Conservation (phyloP, 2,797 vertebrate genomes). For the Garrulus glandarius region DNA sequence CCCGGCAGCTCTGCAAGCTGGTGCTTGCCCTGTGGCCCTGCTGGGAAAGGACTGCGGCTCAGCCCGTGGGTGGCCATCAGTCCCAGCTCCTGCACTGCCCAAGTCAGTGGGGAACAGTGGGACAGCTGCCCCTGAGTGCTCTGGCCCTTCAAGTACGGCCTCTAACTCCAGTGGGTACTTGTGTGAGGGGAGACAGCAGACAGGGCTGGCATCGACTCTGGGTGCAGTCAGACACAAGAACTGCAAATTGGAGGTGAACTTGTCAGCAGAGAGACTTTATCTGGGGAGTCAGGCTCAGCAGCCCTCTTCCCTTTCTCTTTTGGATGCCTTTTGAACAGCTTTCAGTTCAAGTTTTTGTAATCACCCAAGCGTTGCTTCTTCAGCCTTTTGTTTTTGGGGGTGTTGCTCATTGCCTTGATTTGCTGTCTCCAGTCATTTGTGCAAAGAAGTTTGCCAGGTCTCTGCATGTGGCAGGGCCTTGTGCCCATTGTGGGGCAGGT, state of each 20-base stretch:
- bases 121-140: background rate
- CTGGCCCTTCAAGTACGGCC: accelerated
- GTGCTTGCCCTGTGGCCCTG: accelerated
- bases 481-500: background rate
- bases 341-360: constrained; percentile 21
- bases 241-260: background rate
- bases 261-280: constrained; percentile 7
- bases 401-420: background rate
- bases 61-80: accelerated
- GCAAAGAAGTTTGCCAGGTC: background rate
- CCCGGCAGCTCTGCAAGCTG: accelerated
- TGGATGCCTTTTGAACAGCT: constrained; percentile 2
- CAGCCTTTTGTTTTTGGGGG: background rate
- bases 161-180: background rate
- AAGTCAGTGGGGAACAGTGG: background rate
- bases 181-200: background rate
- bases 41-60: accelerated
- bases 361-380: background rate
- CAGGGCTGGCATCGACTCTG: accelerated
- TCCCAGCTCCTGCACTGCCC: background rate
- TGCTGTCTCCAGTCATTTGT: background rate
- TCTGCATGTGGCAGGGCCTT: background rate
- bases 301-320: background rate
- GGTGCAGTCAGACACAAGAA: background rate
- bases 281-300: background rate